Evolutionary conservation across 2,113 vertebrate genomes (phyloP).

Genomic region (Crotalus viridis): DNA sequence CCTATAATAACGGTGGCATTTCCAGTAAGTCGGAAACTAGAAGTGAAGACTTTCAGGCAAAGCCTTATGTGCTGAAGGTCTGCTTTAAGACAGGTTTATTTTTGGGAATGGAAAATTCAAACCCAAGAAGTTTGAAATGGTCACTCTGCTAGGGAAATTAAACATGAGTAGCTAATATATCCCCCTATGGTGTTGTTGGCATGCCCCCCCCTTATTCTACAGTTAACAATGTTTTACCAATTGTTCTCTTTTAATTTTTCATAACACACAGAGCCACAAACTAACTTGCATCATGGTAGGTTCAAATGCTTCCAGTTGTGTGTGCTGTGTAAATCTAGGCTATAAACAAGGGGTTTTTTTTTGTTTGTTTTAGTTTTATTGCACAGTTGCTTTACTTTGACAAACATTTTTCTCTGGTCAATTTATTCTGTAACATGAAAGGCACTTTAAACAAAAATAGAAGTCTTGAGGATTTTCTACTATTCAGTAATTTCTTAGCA

Average conservation of each 20-base stretch:
- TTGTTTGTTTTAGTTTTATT: not conserved
- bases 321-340: not conserved
- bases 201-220: not conserved
- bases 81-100: not conserved
- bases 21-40: not conserved
- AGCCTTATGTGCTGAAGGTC: not conserved
- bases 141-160: not conserved
- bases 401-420: not conserved
- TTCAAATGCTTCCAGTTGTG: not conserved
- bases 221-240: not conserved
- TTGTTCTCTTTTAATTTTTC: not conserved
- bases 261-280: not conserved
- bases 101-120: not conserved
- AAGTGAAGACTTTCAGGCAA: not conserved
- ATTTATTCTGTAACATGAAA: conserved; percentile 1
- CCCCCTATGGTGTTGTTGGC: not conserved
- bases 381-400: not conserved
- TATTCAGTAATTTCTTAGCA: conserved; percentile 6
- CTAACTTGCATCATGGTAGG: not conserved
- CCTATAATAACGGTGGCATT: not conserved
- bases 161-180: not conserved
- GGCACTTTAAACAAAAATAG: conserved; percentile 11
- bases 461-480: not conserved
- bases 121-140: not conserved
- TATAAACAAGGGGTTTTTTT: not conserved